Evolutionary conservation across 2,113 vertebrate species (phyloP).

Genomic region (Hemicordylus capensis): DNA sequence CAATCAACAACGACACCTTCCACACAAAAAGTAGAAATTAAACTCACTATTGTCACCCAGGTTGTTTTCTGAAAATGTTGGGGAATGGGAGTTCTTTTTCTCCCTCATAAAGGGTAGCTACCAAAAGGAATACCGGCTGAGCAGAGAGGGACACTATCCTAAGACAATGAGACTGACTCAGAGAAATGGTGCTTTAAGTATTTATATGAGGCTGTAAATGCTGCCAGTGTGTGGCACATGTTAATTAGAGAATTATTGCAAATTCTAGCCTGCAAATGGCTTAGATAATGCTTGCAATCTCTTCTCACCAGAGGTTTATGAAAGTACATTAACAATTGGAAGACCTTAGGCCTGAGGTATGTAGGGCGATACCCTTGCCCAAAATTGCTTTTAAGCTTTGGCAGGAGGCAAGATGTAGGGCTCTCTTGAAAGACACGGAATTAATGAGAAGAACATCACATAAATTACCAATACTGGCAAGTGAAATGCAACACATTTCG

Average conservation of each 20-base stretch:
- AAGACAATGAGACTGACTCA: slow-evolving; percentile 13
- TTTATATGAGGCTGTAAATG: slow-evolving; percentile 21
- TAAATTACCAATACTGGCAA: neutral
- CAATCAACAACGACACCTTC: neutral
- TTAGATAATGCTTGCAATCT: neutral
- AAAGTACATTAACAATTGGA: neutral
- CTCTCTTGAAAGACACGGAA: neutral
- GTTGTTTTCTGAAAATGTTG: neutral
- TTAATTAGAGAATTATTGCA: slow-evolving; percentile 15
- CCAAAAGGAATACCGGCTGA: neutral
- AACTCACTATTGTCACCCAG: neutral
- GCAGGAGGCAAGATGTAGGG: neutral
- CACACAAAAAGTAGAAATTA: too few species aligned
- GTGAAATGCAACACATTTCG: neutral
- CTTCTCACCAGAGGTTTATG: neutral
- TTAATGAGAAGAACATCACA: neutral
- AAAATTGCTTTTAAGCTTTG: neutral
- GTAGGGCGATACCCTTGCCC: neutral
- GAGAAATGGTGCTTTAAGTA: slow-evolving; percentile 25
- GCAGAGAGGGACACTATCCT: slow-evolving; percentile 1
- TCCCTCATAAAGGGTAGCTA: neutral
- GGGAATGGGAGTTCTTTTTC: neutral
- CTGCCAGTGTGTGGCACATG: neutral
- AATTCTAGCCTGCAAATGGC: neutral
- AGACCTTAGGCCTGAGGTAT: neutral